Evolutionary conservation across 2,888 invertebrate genomes (phyloP).

Genomic region (Xestoiulus laeticollis): DNA sequence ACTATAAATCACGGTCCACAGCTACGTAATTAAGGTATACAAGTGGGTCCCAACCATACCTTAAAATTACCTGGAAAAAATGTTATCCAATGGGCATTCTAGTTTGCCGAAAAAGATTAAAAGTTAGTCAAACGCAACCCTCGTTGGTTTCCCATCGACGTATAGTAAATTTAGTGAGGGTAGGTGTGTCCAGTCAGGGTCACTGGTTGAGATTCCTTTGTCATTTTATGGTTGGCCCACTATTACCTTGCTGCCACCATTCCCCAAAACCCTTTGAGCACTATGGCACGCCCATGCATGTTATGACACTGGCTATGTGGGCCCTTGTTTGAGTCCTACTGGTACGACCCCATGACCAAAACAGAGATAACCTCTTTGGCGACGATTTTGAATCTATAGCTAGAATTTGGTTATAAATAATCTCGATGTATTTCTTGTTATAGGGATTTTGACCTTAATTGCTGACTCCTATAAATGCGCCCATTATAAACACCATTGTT

Average conservation of each 20-base stretch:
- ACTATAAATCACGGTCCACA: not conserved
- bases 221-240: not conserved
- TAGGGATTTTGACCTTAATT: not conserved
- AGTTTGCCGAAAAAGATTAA: not conserved
- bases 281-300: not conserved
- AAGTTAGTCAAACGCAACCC: not conserved
- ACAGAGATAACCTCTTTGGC: not conserved
- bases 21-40: not conserved
- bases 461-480: too few relatives aligned
- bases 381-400: too few relatives aligned
- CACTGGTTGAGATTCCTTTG: not conserved
- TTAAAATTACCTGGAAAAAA: not conserved
- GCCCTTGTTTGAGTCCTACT: not conserved
- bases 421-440: not conserved
- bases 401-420: too few relatives aligned
- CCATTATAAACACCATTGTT: not conserved
- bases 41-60: not conserved
- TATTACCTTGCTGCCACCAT: not conserved
- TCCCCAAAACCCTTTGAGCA: slow-evolving; percentile 19
- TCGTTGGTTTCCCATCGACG: not conserved
- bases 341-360: not conserved
- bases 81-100: not conserved
- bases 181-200: not conserved
- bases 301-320: not conserved
- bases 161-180: slow-evolving; percentile 4